Conservation (phyloP, 2,113 vertebrate genomes). For the Spea multiplicata region DNA sequence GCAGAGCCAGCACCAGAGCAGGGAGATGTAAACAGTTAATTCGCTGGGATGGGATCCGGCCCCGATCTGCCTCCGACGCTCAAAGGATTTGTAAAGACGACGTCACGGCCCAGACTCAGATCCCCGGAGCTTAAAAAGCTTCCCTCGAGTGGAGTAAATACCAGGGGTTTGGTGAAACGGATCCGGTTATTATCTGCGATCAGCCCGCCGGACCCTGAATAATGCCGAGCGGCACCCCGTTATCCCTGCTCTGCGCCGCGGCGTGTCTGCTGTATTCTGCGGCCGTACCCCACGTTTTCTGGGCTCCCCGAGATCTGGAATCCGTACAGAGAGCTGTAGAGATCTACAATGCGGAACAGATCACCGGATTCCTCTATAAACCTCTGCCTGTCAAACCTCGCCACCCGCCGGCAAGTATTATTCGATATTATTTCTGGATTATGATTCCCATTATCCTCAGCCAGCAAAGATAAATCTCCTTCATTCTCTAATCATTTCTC, state of each 20-base stretch:
- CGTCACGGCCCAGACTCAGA: neutral
- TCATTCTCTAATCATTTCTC: too few relatives aligned
- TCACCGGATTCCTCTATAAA: neutral
- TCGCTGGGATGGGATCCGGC: too few relatives aligned
- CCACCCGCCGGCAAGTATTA: too few relatives aligned
- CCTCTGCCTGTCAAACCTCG: neutral
- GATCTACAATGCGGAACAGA: neutral
- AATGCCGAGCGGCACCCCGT: neutral
- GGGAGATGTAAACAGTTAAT: too few relatives aligned
- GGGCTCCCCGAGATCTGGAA: neutral
- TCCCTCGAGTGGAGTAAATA: neutral
- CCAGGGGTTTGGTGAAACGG: neutral
- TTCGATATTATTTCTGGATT: too few relatives aligned
- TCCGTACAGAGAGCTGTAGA: neutral
- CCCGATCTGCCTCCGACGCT: too few relatives aligned
- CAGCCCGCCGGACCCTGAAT: neutral
- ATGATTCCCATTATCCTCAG: too few relatives aligned
- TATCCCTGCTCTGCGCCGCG: neutral
- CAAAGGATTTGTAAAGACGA: neutral
- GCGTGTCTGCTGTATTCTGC: neutral
- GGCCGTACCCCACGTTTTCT: neutral
- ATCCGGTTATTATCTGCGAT: neutral
- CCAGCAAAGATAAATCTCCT: too few relatives aligned
- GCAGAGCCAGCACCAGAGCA: too few relatives aligned
- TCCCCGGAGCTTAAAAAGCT: neutral